These are phyloP conservation scores for Nothocercus nigrocapillus DNA, from an alignment of 2,113 vertebrate species.

Conservation along the genomic window DNA sequence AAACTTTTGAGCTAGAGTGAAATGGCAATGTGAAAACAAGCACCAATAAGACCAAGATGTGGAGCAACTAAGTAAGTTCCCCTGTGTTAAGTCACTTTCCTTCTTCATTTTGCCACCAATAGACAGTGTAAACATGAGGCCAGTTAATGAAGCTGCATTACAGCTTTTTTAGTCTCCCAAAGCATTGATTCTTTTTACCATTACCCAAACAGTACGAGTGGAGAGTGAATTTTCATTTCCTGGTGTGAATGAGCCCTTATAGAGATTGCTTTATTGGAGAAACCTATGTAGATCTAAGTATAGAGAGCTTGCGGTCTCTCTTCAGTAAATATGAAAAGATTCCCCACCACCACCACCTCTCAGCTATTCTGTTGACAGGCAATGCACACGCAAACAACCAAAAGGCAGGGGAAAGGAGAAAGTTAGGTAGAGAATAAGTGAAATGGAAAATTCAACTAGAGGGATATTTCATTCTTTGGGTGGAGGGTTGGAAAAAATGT, in stretches of 20 bases:
- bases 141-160: neutral
- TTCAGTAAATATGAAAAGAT: neutral
- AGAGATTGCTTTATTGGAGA: neutral
- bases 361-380: neutral
- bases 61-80: neutral
- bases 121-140: neutral
- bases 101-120: neutral
- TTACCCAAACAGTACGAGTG: neutral
- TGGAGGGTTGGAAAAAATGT: neutral
- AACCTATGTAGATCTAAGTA: neutral
- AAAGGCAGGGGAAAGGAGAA: neutral
- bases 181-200: neutral
- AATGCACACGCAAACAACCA: neutral
- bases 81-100: neutral
- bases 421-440: neutral
- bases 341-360: too few relatives aligned
- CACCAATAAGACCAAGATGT: neutral
- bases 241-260: neutral
- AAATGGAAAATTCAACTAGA: neutral
- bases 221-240: neutral
- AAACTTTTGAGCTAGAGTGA: neutral
- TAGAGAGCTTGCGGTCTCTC: neutral
- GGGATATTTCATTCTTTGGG: neutral
- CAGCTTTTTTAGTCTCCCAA: neutral
- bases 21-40: neutral